phyloP scores from a whole-genome alignment of 2,888 invertebrate species.

The Neoaliturus tenellus region DNA sequence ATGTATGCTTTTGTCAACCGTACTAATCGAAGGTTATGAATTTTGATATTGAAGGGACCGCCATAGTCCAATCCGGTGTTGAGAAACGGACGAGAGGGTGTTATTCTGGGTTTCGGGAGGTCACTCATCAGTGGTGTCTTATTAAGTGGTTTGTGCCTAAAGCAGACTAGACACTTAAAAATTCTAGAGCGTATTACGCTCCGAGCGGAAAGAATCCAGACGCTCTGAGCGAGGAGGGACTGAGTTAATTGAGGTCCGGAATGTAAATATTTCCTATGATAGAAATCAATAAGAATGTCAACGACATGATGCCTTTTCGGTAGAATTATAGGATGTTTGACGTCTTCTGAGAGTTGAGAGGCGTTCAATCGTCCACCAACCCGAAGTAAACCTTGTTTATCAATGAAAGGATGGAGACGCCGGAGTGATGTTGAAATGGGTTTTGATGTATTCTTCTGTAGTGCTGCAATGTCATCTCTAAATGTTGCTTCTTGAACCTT shows the following conservation, averaged over 20 bases:
- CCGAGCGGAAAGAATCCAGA: slow-evolving; percentile 62
- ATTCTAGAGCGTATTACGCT: slow-evolving; percentile 57
- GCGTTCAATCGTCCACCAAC: slow-evolving; percentile 60
- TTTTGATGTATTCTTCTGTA: background rate
- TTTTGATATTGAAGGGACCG: slow-evolving; percentile 51
- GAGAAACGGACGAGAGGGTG: slow-evolving; percentile 33
- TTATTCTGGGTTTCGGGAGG: slow-evolving; percentile 22
- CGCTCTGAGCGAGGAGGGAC: slow-evolving; percentile 55
- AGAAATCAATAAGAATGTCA: slow-evolving; percentile 52
- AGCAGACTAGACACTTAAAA: slow-evolving; percentile 62
- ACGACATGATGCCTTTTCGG: slow-evolving; percentile 33
- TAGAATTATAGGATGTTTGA: slow-evolving; percentile 3
- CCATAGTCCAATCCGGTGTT: slow-evolving; percentile 29
- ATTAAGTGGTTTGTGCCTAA: slow-evolving; percentile 35
- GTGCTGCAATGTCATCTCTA: slow-evolving; percentile 25
- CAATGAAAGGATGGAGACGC: slow-evolving; percentile 46
- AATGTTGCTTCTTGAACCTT: slow-evolving; percentile 23
- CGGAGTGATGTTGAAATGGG: background rate
- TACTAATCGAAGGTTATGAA: slow-evolving; percentile 32
- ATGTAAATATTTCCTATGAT: slow-evolving; percentile 59
- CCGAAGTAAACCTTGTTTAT: slow-evolving; percentile 52
- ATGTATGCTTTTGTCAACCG: slow-evolving; percentile 61
- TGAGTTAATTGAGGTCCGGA: slow-evolving; percentile 61
- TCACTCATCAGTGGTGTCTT: slow-evolving; percentile 48
- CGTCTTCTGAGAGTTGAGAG: slow-evolving; percentile 48